phyloP scores from a whole-genome alignment of 2,888 invertebrate species.

The Junonia oenone region DNA sequence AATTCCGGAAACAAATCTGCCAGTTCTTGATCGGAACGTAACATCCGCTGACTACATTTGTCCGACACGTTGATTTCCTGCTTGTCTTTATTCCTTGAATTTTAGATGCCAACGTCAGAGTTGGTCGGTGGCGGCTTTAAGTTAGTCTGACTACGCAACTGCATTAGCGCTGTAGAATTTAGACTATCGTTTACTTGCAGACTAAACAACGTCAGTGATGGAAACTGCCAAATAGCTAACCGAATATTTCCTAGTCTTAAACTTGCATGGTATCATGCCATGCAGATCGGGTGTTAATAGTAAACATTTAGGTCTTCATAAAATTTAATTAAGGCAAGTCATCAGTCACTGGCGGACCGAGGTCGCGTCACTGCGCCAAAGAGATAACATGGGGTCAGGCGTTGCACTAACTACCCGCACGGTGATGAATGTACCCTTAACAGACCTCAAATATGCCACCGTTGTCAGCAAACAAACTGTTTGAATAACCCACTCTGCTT shows the following conservation, averaged over 20 bases:
- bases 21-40: slow-evolving; percentile 48
- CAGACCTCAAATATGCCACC: slow-evolving; percentile 72
- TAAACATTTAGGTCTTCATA: slow-evolving; percentile 43
- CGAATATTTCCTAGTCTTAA: not conserved
- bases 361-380: slow-evolving; percentile 64
- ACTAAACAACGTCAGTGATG: slow-evolving; percentile 33
- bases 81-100: slow-evolving; percentile 61
- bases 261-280: not conserved
- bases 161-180: slow-evolving; percentile 36
- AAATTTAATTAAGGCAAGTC: slow-evolving; percentile 76
- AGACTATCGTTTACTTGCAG: slow-evolving; percentile 45
- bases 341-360: slow-evolving; percentile 69
- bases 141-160: slow-evolving; percentile 56
- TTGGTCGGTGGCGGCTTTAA: slow-evolving; percentile 46
- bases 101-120: slow-evolving; percentile 60
- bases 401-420: slow-evolving; percentile 59
- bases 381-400: slow-evolving; percentile 75
- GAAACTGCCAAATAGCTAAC: slow-evolving; percentile 4
- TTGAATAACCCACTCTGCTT: slow-evolving; percentile 68
- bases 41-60: slow-evolving; percentile 42
- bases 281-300: not conserved
- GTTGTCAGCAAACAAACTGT: slow-evolving; percentile 57
- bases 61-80: slow-evolving; percentile 49
- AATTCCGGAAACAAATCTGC: slow-evolving; percentile 42
- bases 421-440: slow-evolving; percentile 71